Conservation (phyloP, 1,140 invertebrate genomes). For the Fopius arisanus region DNA sequence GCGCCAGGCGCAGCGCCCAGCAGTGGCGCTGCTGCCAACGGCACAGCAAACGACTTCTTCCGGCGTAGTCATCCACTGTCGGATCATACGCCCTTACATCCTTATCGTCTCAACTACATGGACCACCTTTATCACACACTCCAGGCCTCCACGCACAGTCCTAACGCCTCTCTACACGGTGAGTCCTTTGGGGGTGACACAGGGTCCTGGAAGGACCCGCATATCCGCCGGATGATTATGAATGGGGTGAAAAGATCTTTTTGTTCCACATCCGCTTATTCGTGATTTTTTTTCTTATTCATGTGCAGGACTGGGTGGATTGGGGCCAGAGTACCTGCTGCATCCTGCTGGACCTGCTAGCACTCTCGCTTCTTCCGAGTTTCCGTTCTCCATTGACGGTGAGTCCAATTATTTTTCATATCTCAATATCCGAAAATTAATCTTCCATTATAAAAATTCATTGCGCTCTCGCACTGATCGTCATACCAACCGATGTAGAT, state of each 20-base stretch:
- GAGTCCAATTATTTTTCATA: slow-evolving; percentile 49
- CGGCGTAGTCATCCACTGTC: slow-evolving; percentile 62
- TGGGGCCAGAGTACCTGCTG: slow-evolving; percentile 78
- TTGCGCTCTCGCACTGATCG: no score
- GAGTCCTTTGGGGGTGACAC: slow-evolving; percentile 30
- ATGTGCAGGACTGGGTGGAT: slow-evolving; percentile 73
- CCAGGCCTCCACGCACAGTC: slow-evolving; percentile 68
- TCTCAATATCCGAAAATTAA: no score
- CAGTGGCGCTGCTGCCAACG: slow-evolving; percentile 49
- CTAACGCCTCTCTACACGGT: slow-evolving; percentile 66
- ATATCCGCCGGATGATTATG: slow-evolving; percentile 55
- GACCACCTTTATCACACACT: slow-evolving; percentile 64
- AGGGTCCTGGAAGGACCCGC: slow-evolving; percentile 48
- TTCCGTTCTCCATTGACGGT: slow-evolving; percentile 83
- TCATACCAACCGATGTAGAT: no score
- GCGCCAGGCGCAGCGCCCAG: slow-evolving; percentile 35
- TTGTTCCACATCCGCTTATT: slow-evolving; percentile 4
- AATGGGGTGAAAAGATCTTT: not conserved
- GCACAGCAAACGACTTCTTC: slow-evolving; percentile 60
- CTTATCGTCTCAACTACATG: slow-evolving; percentile 66
- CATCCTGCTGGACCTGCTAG: slow-evolving; percentile 79
- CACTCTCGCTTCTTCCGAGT: slow-evolving; percentile 77
- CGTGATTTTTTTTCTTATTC: not conserved
- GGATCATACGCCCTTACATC: slow-evolving; percentile 62
- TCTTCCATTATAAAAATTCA: no score